Conservation (phyloP, 2,797 vertebrate genomes). For the Malurus splendens region DNA sequence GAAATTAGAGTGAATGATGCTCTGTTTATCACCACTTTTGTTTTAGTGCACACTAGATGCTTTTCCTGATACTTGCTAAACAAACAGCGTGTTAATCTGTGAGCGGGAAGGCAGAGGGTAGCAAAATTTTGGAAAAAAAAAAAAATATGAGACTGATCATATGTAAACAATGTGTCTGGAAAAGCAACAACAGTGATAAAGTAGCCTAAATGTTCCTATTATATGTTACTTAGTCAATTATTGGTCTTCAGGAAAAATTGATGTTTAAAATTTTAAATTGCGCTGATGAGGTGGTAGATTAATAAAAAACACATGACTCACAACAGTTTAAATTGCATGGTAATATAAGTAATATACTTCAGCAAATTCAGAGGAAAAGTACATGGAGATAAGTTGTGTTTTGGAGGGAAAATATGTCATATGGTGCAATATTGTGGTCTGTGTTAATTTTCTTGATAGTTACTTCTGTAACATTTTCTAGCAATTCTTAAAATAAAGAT, state of each 20-base stretch:
- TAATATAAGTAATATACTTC: neutral
- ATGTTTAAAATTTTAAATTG: neutral
- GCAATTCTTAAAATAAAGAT: neutral
- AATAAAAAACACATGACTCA: neutral
- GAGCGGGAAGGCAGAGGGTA: conserved; percentile 44
- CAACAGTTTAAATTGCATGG: neutral
- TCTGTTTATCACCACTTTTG: neutral
- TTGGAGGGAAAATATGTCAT: neutral
- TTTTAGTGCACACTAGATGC: conserved; percentile 2
- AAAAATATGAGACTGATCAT: neutral
- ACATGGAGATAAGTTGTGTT: neutral
- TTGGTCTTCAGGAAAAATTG: neutral
- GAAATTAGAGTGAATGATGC: neutral
- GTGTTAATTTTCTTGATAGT: neutral
- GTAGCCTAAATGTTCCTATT: neutral
- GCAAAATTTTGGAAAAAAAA: conserved; percentile 18
- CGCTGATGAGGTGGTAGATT: neutral
- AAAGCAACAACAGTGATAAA: neutral
- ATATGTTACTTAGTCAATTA: neutral
- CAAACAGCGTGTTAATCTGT: conserved; percentile 32
- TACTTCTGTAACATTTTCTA: neutral
- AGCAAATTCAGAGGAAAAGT: neutral
- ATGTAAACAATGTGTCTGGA: neutral
- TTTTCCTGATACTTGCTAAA: conserved; percentile 24
- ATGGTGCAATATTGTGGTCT: neutral